Conservation (phyloP, 2,797 vertebrate genomes). For the Perodicticus potto region DNA sequence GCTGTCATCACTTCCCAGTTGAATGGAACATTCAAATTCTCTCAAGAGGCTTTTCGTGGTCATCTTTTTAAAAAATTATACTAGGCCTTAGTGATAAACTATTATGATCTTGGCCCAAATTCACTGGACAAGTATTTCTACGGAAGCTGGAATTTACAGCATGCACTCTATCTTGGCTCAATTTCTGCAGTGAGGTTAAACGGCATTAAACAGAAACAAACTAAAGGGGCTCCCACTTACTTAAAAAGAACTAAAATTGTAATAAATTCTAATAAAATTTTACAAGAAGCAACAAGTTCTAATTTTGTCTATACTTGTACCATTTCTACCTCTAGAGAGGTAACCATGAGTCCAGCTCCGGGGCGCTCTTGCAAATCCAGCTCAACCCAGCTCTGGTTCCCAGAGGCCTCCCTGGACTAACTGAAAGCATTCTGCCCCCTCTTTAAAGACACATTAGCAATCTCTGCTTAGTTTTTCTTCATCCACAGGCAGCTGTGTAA, state of each 20-base stretch:
- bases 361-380: neutral
- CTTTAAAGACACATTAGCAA: neutral
- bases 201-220: constrained; percentile 9
- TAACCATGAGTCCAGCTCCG: fast-evolving
- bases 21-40: neutral
- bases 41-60: neutral
- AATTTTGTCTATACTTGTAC: neutral
- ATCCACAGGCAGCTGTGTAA: neutral
- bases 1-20: neutral
- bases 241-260: constrained; percentile 5
- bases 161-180: neutral
- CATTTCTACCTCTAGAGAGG: neutral
- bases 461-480: neutral
- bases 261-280: constrained; percentile 30
- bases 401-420: neutral
- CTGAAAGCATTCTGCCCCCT: too few relatives aligned
- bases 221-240: neutral
- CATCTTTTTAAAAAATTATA: neutral
- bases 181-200: constrained; percentile 23
- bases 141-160: neutral
- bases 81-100: neutral
- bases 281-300: neutral
- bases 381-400: too few relatives aligned
- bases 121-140: neutral
- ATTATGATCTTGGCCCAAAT: neutral